These are phyloP conservation scores for Ondatra zibethicus DNA, from an alignment of 2,113 vertebrate genomes.

Conservation along the genomic window DNA sequence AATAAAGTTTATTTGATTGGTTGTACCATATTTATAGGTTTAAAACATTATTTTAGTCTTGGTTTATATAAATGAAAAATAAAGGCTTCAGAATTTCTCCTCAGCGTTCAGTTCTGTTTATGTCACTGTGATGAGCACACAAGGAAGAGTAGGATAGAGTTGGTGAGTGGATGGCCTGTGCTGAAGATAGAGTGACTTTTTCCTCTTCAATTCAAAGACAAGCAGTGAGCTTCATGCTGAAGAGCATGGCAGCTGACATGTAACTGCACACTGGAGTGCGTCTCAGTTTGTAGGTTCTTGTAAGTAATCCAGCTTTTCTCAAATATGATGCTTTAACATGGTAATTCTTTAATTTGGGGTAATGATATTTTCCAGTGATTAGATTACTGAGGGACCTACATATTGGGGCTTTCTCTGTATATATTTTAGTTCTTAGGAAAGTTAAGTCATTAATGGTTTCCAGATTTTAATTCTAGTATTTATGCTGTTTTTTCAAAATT, in stretches of 20 bases:
- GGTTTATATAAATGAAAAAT: conserved; percentile 35
- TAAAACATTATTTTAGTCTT: conserved; percentile 2
- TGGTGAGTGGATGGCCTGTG: conserved; percentile 58
- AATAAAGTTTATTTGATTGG: background rate
- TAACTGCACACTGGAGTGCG: background rate
- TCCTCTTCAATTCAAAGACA: conserved; percentile 28
- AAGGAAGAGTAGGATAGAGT: background rate
- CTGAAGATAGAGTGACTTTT: background rate
- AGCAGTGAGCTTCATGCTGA: background rate
- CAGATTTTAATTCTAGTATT: conserved; percentile 36
- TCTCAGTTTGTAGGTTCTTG: background rate
- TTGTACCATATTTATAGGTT: conserved; percentile 10
- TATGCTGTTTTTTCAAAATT: background rate
- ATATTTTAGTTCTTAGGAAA: background rate
- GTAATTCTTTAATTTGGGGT: background rate
- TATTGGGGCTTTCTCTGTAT: background rate
- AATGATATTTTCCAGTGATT: background rate
- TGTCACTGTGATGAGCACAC: conserved; percentile 12
- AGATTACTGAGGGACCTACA: background rate
- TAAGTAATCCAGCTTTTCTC: background rate
- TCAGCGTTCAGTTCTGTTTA: conserved; percentile 46
- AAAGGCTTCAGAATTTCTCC: background rate
- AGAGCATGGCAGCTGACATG: background rate
- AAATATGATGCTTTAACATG: conserved; percentile 20
- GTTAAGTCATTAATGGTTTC: conserved; percentile 15